Base-by-base conservation (phyloP, 2,888 invertebrate species). In the Gymnosoma rotundatum region DNA sequence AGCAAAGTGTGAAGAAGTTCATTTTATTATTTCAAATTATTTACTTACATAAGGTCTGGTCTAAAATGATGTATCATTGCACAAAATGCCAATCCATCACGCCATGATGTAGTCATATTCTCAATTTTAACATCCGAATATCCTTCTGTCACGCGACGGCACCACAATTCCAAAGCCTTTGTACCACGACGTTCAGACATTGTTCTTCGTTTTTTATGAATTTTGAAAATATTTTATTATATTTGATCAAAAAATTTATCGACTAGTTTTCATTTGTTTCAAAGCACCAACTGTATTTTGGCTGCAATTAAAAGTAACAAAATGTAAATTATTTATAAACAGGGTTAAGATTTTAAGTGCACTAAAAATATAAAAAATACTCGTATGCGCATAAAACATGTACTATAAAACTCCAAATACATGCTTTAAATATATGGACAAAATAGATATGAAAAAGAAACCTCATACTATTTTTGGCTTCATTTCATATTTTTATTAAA, bases 71-170 rank as follows among this genome's bases (percentile, higher is more conserved):
- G 98, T 90, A 98, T 98, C 92, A 98, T 95, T 86, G 98, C 98
- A 93, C 98, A 98, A 93, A 98, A 98, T 80, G 97, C 98, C 87
- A 98, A 94, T 78, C 98, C 98, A 93, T 98, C 96, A 90, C 97
- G 94, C 98, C 98, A 98, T 12, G 98, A 97, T 86, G 97, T 97
- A 86, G 98, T 98, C 98, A 98, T 98, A 93, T 98, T 98, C 87
- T 96, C 96, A 88, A 98, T 95, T 91, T 95, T 95, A 86, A 98
- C 98, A 89, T 97, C 96, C 45, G 96, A 95, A 92, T 98, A 98
- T 88, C 98, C 98, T 88, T 96, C 96, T 61, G 97, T 96, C 92
- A 97, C 95, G 86, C 96, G 94, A 89, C 96, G 95, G 92, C 98
- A 98, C 98, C 98, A 98, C 88, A 96, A 93, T 93, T 98, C 98